Evolutionary conservation across 2,888 invertebrate species (phyloP).

Genomic region (Hymenopus coronatus): DNA sequence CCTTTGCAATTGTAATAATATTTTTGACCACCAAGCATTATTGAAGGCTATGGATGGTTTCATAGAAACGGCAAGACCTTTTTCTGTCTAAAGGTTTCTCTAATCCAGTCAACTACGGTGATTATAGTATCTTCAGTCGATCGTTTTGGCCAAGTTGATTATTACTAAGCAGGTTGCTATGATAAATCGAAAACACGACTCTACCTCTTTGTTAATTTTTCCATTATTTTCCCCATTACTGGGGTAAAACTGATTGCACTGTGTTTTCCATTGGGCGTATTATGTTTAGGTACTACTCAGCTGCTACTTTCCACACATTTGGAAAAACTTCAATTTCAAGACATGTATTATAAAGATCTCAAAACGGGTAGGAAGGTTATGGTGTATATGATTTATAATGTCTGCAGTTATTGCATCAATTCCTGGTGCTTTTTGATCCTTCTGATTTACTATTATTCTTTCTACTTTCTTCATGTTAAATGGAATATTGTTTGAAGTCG

Average conservation of each 20-base stretch:
- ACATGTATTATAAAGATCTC: not conserved
- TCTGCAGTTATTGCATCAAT: not conserved
- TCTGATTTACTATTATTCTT: not conserved
- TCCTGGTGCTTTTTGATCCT: not conserved
- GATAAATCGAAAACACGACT: not conserved
- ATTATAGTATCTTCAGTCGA: too few relatives aligned
- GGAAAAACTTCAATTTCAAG: too few relatives aligned
- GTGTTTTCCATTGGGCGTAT: not conserved
- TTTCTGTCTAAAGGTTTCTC: not conserved
- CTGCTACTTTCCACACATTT: not conserved
- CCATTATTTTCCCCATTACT: conserved; percentile 2
- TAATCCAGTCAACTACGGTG: too few relatives aligned
- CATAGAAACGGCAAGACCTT: not conserved
- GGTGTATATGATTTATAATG: not conserved
- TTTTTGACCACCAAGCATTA: too few relatives aligned
- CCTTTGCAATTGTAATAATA: not conserved
- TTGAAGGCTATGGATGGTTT: not conserved
- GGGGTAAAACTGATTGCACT: not conserved
- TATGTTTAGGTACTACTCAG: not conserved
- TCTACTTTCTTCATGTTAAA: not conserved
- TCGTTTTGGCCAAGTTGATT: not conserved
- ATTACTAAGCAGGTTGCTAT: not conserved
- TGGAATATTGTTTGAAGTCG: not conserved
- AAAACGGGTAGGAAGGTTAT: not conserved
- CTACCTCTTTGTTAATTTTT: not conserved